Percentiles rank a stretch among this genome's conserved stretches.
These are phyloP conservation scores for Formicarius rufipectus DNA, from an alignment of 2,113 vertebrate genomes.

Conservation along the genomic window DNA sequence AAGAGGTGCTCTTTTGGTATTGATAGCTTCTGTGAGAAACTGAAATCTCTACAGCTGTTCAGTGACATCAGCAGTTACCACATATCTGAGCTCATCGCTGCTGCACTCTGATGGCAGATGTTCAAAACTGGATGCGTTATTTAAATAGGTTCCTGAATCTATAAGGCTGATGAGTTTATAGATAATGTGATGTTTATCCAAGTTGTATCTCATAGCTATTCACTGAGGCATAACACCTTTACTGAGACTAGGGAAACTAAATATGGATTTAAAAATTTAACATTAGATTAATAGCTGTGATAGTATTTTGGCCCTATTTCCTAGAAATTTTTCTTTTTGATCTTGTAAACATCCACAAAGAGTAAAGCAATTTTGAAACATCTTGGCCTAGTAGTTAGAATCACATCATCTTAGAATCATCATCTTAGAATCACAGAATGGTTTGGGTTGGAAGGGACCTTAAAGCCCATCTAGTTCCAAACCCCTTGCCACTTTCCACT, in stretches of 20 bases:
- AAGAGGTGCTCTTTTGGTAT: neutral
- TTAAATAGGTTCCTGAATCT: neutral
- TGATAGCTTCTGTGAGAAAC: neutral
- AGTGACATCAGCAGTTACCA: neutral
- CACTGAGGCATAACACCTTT: neutral
- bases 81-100: neutral
- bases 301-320: neutral
- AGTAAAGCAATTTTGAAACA: neutral
- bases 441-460: neutral
- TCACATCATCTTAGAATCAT: neutral
- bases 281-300: neutral
- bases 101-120: neutral
- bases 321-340: neutral
- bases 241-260: neutral
- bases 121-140: neutral
- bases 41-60: neutral
- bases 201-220: neutral
- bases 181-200: neutral
- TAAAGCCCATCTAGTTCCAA: neutral
- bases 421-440: neutral
- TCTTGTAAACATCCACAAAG: neutral
- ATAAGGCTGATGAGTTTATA: neutral
- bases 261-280: neutral
- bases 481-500: neutral
- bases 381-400: neutral